phyloP scores from a whole-genome alignment of 2,797 vertebrate species.

The Leptoclinus maculatus region DNA sequence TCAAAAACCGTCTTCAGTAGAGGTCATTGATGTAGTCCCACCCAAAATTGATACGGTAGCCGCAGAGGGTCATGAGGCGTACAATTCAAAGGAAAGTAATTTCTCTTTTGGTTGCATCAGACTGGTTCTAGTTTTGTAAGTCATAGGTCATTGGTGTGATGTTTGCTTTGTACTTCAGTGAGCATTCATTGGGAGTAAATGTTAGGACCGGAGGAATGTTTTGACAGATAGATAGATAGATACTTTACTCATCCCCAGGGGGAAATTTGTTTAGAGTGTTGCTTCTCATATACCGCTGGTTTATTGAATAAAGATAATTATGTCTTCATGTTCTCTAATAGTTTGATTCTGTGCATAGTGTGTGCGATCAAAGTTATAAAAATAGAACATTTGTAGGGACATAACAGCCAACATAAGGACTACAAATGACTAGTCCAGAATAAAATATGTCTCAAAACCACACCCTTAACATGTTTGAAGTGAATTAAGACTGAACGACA shows the following conservation, averaged over 20 bases:
- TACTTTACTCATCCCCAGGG: no score
- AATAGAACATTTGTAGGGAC: background rate
- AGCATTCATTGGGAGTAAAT: background rate
- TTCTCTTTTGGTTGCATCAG: conserved; percentile 54
- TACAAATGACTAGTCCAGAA: background rate
- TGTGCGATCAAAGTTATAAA: background rate
- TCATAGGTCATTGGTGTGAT: background rate
- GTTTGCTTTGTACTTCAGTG: background rate
- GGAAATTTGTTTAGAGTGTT: background rate
- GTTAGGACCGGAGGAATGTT: no score
- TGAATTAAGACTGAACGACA: conserved; percentile 12
- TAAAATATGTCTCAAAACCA: background rate
- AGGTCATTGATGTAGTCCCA: conserved; percentile 56
- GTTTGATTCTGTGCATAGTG: background rate
- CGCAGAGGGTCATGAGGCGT: background rate
- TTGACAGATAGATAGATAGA: no score
- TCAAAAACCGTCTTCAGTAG: background rate
- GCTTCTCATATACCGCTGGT: background rate
- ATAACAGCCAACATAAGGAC: background rate
- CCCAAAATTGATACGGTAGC: conserved; percentile 58
- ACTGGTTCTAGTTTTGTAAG: background rate
- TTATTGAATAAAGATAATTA: background rate
- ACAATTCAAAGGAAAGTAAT: rapidly evolving
- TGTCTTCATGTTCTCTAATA: background rate
- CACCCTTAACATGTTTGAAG: background rate